These are phyloP conservation scores for Otolemur crassicaudatus DNA, from an alignment of 2,797 vertebrate genomes.

Conservation along the genomic window DNA sequence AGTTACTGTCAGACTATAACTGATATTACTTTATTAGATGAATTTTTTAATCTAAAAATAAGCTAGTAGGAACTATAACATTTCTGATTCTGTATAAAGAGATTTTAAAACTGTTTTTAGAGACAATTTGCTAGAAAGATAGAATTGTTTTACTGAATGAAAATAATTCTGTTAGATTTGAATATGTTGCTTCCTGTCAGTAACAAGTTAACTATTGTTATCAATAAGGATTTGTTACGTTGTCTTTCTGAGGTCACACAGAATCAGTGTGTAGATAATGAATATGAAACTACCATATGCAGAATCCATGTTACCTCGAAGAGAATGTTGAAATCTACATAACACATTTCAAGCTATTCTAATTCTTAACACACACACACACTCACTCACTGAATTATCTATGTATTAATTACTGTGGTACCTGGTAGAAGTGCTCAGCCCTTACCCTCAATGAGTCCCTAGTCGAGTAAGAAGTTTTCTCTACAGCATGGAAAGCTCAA, in stretches of 20 bases:
- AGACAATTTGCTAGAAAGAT: background rate
- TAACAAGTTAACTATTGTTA: background rate
- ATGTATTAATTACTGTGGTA: background rate
- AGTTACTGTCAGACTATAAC: background rate
- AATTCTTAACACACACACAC: background rate
- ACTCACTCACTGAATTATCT: background rate
- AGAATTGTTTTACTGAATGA: background rate
- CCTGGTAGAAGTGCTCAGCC: fast-evolving
- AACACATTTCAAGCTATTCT: background rate
- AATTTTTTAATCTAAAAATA: background rate
- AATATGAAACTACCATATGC: too few species aligned
- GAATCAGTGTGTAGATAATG: background rate
- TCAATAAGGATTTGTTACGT: background rate
- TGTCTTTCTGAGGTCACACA: background rate
- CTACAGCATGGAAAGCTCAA: background rate
- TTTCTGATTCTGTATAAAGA: background rate
- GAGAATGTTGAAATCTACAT: background rate
- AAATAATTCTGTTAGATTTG: background rate
- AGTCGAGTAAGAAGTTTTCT: background rate
- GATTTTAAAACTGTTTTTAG: background rate
- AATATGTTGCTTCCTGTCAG: background rate
- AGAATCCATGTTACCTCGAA: background rate
- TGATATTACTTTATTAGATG: background rate
- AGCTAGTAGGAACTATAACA: background rate
- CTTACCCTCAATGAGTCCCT: background rate